Conservation (phyloP, 2,888 invertebrate genomes). For the Leucophora obtusa region DNA sequence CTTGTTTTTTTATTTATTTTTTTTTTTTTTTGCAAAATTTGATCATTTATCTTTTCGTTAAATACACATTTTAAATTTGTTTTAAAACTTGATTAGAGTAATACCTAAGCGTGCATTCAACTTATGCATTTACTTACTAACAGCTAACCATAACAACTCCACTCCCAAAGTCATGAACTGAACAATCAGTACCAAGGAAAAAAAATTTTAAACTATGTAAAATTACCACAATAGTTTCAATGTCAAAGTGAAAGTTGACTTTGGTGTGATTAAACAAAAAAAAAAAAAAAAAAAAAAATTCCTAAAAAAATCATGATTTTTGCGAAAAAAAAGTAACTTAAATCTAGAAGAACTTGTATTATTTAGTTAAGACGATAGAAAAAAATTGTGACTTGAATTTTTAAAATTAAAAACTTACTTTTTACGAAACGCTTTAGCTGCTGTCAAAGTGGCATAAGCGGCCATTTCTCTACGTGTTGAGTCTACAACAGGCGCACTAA, state of each 20-base stretch:
- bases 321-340: conserved; percentile 17
- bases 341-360: conserved; percentile 20
- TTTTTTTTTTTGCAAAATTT: not conserved
- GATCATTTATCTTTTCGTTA: conserved; percentile 3
- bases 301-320: conserved; percentile 24
- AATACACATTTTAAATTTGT: conserved; percentile 29
- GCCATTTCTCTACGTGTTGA: conserved; percentile 75
- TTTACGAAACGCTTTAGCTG: conserved; percentile 77
- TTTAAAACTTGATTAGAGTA: conserved; percentile 24
- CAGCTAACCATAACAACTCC: conserved; percentile 33
- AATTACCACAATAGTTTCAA: conserved; percentile 72
- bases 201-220: conserved; percentile 47
- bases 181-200: not conserved
- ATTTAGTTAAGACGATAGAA: not conserved
- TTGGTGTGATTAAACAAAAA: conserved; percentile 55
- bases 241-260: conserved; percentile 78
- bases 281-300: too few species aligned
- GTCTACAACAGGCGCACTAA: conserved; percentile 75
- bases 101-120: conserved; percentile 51
- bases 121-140: conserved; percentile 38
- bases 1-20: too few species aligned
- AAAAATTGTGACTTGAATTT: not conserved
- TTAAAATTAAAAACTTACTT: conserved; percentile 72
- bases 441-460: conserved; percentile 77
- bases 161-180: conserved; percentile 48